Conservation (phyloP, 2,888 invertebrate species). For the Argynnis bischoffii region DNA sequence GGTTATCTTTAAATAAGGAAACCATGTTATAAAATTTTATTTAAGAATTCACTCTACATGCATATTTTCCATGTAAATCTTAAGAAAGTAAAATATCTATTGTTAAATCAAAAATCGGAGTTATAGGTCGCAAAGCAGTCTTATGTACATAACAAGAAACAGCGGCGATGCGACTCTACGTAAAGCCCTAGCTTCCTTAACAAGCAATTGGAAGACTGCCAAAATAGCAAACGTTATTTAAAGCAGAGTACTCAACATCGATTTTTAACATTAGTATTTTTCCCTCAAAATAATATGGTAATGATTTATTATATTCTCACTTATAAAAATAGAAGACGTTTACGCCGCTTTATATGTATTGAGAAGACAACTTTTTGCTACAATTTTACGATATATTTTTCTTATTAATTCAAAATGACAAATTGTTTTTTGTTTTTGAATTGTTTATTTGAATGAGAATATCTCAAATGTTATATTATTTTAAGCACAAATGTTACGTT, state of each 20-base stretch:
- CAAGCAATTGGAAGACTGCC: conserved; percentile 75
- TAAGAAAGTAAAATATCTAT: not conserved
- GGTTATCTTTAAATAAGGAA: too few relatives aligned
- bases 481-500: not conserved
- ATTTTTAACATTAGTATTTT: conserved; percentile 27
- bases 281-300: conserved; percentile 7
- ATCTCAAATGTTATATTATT: not conserved
- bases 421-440: too few relatives aligned
- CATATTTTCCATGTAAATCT: too few relatives aligned
- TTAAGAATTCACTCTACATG: too few relatives aligned
- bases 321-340: not conserved
- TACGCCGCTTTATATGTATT: too few relatives aligned
- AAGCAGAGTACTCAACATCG: conserved; percentile 31
- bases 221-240: conserved; percentile 64
- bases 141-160: conserved; percentile 56
- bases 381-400: too few relatives aligned
- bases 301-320: not conserved
- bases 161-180: conserved; percentile 55
- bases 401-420: too few relatives aligned
- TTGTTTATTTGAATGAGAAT: too few relatives aligned
- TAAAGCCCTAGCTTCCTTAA: conserved; percentile 73
- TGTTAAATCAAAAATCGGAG: conserved; percentile 17
- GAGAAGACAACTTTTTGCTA: too few relatives aligned
- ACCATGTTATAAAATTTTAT: too few relatives aligned
- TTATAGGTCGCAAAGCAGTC: conserved; percentile 10